Conservation (phyloP, 2,797 vertebrate species). For the Darevskia mixta region DNA sequence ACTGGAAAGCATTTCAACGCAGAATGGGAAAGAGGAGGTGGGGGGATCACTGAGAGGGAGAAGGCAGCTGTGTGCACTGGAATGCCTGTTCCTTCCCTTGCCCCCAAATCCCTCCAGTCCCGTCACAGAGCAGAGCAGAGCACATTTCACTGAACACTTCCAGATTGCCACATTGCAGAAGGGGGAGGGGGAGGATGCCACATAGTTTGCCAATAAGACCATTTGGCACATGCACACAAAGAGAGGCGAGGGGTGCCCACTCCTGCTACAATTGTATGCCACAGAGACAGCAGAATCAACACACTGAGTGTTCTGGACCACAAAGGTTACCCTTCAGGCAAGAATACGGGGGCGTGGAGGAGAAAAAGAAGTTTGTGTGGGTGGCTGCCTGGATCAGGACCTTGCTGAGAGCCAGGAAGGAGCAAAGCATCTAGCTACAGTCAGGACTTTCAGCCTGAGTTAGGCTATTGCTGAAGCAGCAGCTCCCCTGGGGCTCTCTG, state of each 20-base stretch:
- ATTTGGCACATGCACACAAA: not conserved
- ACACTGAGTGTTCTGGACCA: not conserved
- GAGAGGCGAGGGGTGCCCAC: no score
- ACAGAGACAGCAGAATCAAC: not conserved
- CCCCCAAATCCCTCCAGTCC: not conserved
- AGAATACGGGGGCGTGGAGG: not conserved
- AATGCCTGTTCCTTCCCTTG: no score
- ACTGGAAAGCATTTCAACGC: not conserved
- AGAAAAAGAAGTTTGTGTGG: not conserved
- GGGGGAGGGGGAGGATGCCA: not conserved
- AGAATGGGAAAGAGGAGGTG: not conserved
- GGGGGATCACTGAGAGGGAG: not conserved
- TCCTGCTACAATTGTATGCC: not conserved
- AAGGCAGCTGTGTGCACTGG: not conserved
- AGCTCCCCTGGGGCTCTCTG: not conserved
- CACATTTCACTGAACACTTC: not conserved
- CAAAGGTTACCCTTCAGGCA: not conserved
- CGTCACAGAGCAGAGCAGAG: not conserved
- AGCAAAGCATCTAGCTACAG: not conserved
- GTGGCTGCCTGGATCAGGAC: not conserved
- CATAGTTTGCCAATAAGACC: not conserved
- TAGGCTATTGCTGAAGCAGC: not conserved
- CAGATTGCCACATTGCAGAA: not conserved
- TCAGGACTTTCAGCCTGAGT: not conserved
- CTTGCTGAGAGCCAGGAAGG: not conserved